Percentiles rank a stretch among this genome's conserved stretches.
Evolutionary conservation across 1,140 invertebrate genomes (phyloP).

Genomic region (Drosophila ogumai): DNA sequence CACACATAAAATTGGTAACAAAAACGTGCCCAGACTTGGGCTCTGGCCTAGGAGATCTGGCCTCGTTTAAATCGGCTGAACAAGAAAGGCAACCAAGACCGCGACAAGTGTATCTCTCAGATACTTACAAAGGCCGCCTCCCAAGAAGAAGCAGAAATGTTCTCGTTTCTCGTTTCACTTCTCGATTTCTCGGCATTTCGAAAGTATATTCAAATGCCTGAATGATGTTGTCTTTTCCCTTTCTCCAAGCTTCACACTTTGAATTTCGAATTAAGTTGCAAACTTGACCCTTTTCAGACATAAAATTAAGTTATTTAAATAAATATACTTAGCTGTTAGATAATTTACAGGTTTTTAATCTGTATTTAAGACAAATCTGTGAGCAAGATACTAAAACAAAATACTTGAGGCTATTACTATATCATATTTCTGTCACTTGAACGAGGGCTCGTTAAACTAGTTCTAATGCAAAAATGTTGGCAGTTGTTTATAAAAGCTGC

Average conservation of each 20-base stretch:
- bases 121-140: constrained; percentile 19
- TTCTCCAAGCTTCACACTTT: constrained; percentile 27
- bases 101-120: constrained; percentile 25
- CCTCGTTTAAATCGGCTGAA: constrained; percentile 45
- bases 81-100: constrained; percentile 16
- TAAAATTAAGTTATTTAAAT: no score
- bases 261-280: background rate
- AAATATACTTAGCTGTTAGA: background rate
- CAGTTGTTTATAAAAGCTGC: background rate
- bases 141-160: constrained; percentile 41
- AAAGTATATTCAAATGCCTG: constrained; percentile 45
- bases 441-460: constrained; percentile 7
- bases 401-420: background rate
- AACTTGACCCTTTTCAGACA: background rate
- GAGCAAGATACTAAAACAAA: background rate
- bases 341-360: no score
- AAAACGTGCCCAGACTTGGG: constrained; percentile 70
- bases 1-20: constrained; percentile 65
- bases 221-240: constrained; percentile 22
- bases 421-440: constrained; percentile 16
- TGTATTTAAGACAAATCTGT: background rate
- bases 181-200: constrained; percentile 2
- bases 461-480: constrained; percentile 1
- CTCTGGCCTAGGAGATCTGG: constrained; percentile 42
- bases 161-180: constrained; percentile 39